Evolutionary conservation across 1,140 invertebrate species (phyloP).

Genomic region (Tetragnatha versicolor): DNA sequence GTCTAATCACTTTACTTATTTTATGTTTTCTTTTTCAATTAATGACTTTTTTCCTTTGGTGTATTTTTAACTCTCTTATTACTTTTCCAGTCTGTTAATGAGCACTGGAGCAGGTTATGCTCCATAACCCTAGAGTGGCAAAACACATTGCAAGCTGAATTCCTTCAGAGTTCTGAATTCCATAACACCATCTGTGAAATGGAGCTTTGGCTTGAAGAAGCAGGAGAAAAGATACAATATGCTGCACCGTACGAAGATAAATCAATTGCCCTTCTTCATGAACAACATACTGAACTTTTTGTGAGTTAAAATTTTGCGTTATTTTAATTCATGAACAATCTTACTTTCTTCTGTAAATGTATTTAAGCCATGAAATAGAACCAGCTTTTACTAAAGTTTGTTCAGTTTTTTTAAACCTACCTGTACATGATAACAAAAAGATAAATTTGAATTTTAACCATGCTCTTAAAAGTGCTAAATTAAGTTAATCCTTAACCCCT

Average conservation of each 20-base stretch:
- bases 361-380: no score
- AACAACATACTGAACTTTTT: conserved; percentile 42
- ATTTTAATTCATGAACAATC: no score
- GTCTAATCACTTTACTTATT: neutral
- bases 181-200: conserved; percentile 43
- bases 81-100: conserved; percentile 35
- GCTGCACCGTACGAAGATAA: neutral
- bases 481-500: no score
- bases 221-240: conserved; percentile 6
- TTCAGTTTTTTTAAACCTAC: no score
- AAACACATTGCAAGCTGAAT: conserved; percentile 36
- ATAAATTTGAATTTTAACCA: no score
- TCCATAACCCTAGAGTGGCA: conserved; percentile 31
- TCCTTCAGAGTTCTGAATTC: conserved; percentile 47
- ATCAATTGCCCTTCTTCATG: neutral
- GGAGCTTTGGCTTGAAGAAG: conserved; percentile 42
- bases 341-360: no score
- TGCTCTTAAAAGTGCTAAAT: no score
- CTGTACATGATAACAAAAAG: no score
- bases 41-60: neutral
- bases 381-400: no score
- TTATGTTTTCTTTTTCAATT: neutral
- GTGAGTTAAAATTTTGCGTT: conserved; percentile 33
- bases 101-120: conserved; percentile 46
- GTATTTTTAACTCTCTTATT: neutral